These are phyloP conservation scores for Pristis pectinata DNA, from an alignment of 2,797 vertebrate species.

Conservation along the genomic window DNA sequence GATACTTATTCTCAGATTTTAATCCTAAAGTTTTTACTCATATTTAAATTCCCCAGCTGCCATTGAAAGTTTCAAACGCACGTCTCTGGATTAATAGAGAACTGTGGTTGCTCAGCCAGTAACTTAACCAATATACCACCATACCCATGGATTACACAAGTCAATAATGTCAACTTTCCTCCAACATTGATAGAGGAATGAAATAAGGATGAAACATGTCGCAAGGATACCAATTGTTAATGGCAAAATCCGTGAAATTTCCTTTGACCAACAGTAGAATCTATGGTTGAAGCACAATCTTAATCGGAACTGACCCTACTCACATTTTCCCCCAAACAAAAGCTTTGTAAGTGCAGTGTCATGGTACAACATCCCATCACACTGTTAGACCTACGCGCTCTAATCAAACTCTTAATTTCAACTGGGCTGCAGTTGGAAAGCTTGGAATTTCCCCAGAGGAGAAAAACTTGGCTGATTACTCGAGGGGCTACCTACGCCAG, in stretches of 20 bases:
- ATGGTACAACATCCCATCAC: not conserved
- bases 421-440: not conserved
- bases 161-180: not conserved
- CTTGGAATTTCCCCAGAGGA: not conserved
- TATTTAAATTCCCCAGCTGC: no score
- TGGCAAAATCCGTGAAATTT: not conserved
- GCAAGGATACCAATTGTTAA: not conserved
- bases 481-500: not conserved
- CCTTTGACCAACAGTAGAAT: not conserved
- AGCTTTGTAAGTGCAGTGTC: not conserved
- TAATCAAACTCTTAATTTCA: no score
- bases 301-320: not conserved
- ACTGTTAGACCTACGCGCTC: not conserved
- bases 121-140: no score
- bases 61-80: no score
- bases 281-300: not conserved
- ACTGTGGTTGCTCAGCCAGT: no score
- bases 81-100: no score
- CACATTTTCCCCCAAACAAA: not conserved
- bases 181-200: not conserved
- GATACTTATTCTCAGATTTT: no score
- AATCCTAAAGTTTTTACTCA: no score
- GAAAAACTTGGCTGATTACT: not conserved
- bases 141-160: no score
- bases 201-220: not conserved